These are phyloP conservation scores for Amphiprion ocellaris DNA, from an alignment of 2,113 vertebrate species.

Conservation along the genomic window DNA sequence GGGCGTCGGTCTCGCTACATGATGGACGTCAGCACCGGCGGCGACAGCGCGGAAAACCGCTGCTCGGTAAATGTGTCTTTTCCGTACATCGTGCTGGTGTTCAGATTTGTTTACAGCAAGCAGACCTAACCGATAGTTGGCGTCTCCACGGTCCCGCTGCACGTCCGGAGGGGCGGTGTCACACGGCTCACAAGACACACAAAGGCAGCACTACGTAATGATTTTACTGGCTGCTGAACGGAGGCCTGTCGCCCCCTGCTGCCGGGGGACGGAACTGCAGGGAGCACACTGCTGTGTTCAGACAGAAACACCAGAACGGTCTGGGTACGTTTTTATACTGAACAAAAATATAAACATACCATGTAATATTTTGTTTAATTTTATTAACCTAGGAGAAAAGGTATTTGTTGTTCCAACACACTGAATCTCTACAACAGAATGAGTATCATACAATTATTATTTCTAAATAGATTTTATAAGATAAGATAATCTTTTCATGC, in stretches of 20 bases:
- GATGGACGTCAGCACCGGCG: neutral
- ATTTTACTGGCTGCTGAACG: slow-evolving; percentile 2
- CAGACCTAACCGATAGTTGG: slow-evolving; percentile 35
- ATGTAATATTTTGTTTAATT: no score
- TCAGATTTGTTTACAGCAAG: slow-evolving; percentile 80
- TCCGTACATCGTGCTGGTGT: slow-evolving; percentile 35
- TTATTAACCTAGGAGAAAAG: no score
- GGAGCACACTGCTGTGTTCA: no score
- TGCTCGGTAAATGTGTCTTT: neutral
- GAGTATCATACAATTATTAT: no score
- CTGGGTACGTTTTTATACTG: no score
- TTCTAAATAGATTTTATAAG: no score
- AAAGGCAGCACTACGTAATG: slow-evolving; percentile 84
- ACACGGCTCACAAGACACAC: slow-evolving; percentile 72
- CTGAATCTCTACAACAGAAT: no score
- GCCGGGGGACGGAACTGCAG: slow-evolving; percentile 35
- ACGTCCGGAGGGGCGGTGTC: slow-evolving; percentile 80
- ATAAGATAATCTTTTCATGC: no score
- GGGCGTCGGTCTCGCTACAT: slow-evolving; percentile 54
- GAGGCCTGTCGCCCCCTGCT: slow-evolving; percentile 62
- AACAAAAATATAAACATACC: no score
- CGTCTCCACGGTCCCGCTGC: slow-evolving; percentile 47
- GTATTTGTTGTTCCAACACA: no score
- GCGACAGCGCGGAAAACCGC: neutral
- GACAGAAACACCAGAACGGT: neutral